phyloP scores from a whole-genome alignment of 2,888 invertebrate genomes.

The Thecocarcelia acutangulata region DNA sequence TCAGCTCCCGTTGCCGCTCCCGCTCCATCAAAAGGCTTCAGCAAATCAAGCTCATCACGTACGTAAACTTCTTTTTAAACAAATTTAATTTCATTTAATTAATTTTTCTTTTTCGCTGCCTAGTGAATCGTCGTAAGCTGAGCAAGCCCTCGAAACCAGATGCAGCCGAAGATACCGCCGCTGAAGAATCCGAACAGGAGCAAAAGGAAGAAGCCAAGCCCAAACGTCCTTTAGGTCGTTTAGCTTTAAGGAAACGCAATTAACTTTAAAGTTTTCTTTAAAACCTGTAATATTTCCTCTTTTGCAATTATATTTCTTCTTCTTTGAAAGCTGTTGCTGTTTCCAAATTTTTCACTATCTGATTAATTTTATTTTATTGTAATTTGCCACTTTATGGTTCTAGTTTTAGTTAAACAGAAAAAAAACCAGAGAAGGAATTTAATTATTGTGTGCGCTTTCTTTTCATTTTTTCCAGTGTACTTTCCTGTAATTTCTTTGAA shows the following conservation, averaged over 20 bases:
- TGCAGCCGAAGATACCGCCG: conserved; percentile 74
- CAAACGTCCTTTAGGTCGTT: conserved; percentile 78
- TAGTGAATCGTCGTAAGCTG: conserved; percentile 78
- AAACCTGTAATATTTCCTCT: conserved; percentile 9
- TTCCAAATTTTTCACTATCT: conserved; percentile 13
- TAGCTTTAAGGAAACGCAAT: conserved; percentile 79
- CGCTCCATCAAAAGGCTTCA: conserved; percentile 76
- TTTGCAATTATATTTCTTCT: background rate
- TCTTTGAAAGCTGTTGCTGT: background rate
- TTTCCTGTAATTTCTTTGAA: conserved; percentile 15
- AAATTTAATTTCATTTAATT: background rate
- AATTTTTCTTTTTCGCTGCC: background rate
- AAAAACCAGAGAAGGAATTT: background rate
- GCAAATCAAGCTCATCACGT: conserved; percentile 76
- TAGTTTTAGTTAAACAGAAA: conserved; percentile 49
- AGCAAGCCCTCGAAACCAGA: conserved; percentile 76
- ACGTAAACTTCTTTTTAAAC: conserved; percentile 69
- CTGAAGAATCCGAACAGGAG: conserved; percentile 77
- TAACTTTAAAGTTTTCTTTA: conserved; percentile 69
- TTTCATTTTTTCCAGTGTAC: conserved; percentile 11
- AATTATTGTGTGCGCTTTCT: conserved; percentile 1
- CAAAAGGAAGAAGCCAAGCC: conserved; percentile 77
- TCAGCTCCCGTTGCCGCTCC: conserved; percentile 75
- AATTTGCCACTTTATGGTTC: conserved; percentile 26
- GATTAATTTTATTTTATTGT: conserved; percentile 6